These are phyloP conservation scores for Capitulum mitella DNA, from an alignment of 2,888 invertebrate species.

Conservation along the genomic window DNA sequence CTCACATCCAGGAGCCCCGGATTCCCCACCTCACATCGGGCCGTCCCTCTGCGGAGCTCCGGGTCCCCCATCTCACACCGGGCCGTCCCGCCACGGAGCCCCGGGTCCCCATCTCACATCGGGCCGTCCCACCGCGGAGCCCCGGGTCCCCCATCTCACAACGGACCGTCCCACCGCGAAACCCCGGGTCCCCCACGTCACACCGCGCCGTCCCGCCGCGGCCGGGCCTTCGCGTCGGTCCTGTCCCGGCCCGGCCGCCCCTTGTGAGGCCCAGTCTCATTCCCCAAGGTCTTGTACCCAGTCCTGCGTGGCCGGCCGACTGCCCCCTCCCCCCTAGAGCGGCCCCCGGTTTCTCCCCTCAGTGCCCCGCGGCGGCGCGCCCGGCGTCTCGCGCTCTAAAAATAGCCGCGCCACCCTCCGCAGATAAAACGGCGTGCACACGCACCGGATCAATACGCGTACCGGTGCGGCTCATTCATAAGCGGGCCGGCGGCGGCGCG, in stretches of 20 bases:
- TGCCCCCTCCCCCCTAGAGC: background rate
- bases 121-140: too few species aligned
- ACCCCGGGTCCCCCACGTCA: background rate
- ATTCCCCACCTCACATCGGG: too few species aligned
- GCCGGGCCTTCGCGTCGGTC: too few species aligned
- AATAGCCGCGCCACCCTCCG: background rate
- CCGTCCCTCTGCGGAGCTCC: too few species aligned
- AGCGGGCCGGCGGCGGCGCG: background rate
- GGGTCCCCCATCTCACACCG: too few species aligned
- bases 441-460: background rate
- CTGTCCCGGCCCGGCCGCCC: too few species aligned
- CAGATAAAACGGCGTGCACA: conserved; percentile 8
- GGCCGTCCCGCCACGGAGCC: too few species aligned
- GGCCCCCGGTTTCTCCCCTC: background rate
- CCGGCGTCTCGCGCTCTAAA: background rate
- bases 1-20: too few species aligned
- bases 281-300: too few species aligned
- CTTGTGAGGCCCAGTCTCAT: too few species aligned
- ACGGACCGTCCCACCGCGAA: background rate
- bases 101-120: too few species aligned
- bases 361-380: background rate
- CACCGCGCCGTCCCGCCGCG: background rate
- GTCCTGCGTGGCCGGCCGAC: background rate
- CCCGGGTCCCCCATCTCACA: too few species aligned
- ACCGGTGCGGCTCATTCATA: background rate